phyloP scores from a whole-genome alignment of 2,797 vertebrate genomes.

The Acomys russatus region DNA sequence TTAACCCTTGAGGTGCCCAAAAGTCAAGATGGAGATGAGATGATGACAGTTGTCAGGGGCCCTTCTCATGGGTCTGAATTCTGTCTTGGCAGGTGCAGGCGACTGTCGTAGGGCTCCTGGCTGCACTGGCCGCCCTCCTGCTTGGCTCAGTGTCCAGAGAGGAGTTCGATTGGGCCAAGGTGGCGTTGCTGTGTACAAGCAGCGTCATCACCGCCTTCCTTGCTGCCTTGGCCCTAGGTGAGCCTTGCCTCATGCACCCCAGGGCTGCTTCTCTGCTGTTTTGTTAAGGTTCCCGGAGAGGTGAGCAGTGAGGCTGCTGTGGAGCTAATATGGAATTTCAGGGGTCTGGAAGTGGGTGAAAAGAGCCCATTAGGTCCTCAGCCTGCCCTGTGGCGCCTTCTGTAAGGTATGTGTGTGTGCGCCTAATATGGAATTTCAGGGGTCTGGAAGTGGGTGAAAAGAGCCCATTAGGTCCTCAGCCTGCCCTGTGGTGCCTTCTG shows the following conservation, averaged over 20 bases:
- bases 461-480: background rate
- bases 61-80: conserved; percentile 51
- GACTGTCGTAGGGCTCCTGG: conserved; percentile 96
- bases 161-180: conserved; percentile 93
- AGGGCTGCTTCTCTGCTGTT: background rate
- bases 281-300: background rate
- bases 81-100: conserved; percentile 93
- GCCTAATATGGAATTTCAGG: background rate
- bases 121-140: conserved; percentile 93
- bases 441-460: background rate
- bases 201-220: conserved; percentile 96
- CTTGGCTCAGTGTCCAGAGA: conserved; percentile 93
- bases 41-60: background rate
- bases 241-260: conserved; percentile 64
- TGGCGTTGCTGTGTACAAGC: conserved; percentile 95
- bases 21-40: background rate
- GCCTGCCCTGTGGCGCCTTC: background rate
- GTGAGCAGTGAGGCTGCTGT: too few species aligned
- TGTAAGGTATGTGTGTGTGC: background rate
- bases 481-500: background rate
- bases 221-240: conserved; percentile 95
- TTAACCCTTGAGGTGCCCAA: background rate
- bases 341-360: background rate
- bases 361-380: background rate
- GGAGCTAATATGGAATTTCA: background rate